A percentile compares a stretch with the other conserved stretches of the same genome.
These are phyloP conservation scores for Heptranchias perlo DNA, from an alignment of 2,113 vertebrate species.

Conservation along the genomic window DNA sequence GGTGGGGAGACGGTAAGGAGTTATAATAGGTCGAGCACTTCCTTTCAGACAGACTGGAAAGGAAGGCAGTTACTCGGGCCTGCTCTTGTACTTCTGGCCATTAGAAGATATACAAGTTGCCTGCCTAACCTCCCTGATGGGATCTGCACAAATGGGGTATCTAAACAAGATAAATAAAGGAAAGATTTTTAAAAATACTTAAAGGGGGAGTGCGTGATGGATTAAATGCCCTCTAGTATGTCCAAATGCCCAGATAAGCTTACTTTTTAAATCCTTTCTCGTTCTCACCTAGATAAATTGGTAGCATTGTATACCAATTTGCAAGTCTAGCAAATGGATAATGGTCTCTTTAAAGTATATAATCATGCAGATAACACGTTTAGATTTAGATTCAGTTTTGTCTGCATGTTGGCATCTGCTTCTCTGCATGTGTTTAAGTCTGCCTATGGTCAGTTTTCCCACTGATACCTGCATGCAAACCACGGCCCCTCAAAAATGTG, in stretches of 20 bases:
- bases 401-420: slow-evolving; percentile 25
- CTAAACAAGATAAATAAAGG: neutral
- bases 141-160: neutral
- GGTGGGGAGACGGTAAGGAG: neutral
- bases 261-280: neutral
- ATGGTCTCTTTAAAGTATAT: neutral
- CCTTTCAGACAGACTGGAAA: neutral
- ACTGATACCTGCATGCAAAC: slow-evolving; percentile 1
- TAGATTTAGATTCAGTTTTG: slow-evolving; percentile 21
- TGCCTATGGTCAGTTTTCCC: neutral
- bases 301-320: neutral
- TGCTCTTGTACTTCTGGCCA: neutral
- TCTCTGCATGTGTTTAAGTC: neutral
- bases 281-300: neutral
- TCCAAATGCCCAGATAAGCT: neutral
- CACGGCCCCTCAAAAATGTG: neutral
- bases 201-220: neutral
- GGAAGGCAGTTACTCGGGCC: neutral
- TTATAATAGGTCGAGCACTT: neutral
- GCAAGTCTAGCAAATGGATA: neutral
- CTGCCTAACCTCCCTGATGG: neutral
- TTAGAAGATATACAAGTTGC: neutral
- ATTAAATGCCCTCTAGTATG: neutral
- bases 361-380: slow-evolving; percentile 30
- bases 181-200: neutral